These are phyloP conservation scores for Suricata suricatta DNA, from an alignment of 2,113 vertebrate species.

Conservation along the genomic window DNA sequence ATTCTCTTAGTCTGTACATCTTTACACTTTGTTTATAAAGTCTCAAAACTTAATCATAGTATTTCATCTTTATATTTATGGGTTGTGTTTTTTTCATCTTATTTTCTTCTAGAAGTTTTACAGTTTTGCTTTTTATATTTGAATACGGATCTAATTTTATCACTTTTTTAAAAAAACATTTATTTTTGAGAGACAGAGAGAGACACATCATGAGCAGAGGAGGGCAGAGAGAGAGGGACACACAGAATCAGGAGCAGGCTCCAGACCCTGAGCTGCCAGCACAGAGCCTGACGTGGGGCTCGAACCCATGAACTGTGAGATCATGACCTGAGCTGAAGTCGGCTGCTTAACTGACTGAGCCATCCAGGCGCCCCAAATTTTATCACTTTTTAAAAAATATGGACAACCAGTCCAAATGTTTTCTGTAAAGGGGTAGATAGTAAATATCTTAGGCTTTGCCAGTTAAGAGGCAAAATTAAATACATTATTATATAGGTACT, in stretches of 20 bases:
- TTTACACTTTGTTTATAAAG: constrained; percentile 30
- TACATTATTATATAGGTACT: background rate
- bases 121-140: constrained; percentile 16
- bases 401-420: background rate
- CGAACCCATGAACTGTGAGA: no score
- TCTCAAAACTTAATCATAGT: background rate
- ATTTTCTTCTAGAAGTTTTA: background rate
- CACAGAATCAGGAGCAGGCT: no score
- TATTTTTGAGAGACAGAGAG: no score
- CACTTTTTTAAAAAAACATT: no score
- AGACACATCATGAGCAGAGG: no score
- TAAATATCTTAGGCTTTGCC: background rate
- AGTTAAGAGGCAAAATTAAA: background rate
- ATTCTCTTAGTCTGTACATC: background rate
- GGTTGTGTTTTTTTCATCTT: background rate
- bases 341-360: no score
- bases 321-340: no score
- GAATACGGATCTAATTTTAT: background rate
- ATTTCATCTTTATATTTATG: background rate
- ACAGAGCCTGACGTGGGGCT: no score
- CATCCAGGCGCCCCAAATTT: no score
- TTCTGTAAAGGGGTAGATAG: constrained; percentile 13
- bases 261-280: no score
- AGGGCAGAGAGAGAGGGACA: no score
- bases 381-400: constrained; percentile 19